Conservation (phyloP, 2,888 invertebrate genomes). For the Eupeodes luniger region DNA sequence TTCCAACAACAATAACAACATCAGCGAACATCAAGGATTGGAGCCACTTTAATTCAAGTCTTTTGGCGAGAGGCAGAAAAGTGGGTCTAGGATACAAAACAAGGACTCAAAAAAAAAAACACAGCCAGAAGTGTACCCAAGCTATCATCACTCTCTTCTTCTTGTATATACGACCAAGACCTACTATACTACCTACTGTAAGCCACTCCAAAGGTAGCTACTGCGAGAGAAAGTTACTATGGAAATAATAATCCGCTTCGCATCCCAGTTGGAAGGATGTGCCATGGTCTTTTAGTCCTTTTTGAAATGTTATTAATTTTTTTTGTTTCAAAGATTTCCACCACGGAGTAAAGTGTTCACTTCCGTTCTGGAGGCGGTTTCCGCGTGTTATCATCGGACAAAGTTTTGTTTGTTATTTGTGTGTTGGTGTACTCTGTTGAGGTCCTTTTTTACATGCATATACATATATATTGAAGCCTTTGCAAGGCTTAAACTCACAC, state of each 20-base stretch:
- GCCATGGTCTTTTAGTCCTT: slow-evolving; percentile 1
- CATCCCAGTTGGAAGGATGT: slow-evolving; percentile 54
- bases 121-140: background rate
- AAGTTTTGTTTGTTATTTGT: slow-evolving; percentile 64
- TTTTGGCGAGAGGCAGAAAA: slow-evolving; percentile 1
- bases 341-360: slow-evolving; percentile 10
- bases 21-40: slow-evolving; percentile 14
- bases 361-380: slow-evolving; percentile 15
- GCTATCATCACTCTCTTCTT: slow-evolving; percentile 45
- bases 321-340: slow-evolving; percentile 4
- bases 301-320: slow-evolving; percentile 3
- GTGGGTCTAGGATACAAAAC: slow-evolving; percentile 17
- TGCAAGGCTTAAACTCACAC: slow-evolving; percentile 53
- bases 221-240: slow-evolving; percentile 51
- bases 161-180: no score
- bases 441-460: background rate
- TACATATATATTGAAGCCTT: background rate
- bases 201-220: slow-evolving; percentile 31
- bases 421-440: background rate
- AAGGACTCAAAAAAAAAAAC: slow-evolving; percentile 5
- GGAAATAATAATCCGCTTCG: slow-evolving; percentile 67
- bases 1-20: background rate
- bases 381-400: slow-evolving; percentile 51
- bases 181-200: background rate
- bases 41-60: slow-evolving; percentile 43